Evolutionary conservation across 2,797 vertebrate species (phyloP), one percentile per base, ranked within the genome.

Genomic region (Sebastes nivosus): DNA sequence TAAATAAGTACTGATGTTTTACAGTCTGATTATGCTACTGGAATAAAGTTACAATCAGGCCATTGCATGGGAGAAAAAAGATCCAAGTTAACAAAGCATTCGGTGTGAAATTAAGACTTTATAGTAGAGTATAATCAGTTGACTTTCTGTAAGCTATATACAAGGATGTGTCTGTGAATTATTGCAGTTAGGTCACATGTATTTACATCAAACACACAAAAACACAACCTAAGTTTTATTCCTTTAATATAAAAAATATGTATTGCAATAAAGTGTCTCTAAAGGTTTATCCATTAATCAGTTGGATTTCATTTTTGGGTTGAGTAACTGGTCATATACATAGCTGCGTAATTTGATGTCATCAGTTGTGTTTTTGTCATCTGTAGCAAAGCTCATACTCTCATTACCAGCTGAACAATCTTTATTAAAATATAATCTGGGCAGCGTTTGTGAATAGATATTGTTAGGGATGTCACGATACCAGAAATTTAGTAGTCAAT

Each of bases 181-280:
- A 58, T 55, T 77, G 16, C 36, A 60, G 11, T 65, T 61, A 42
- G 24, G 27, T 57, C 46, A 58, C 4, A 76, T 65, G 34, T 29
- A 58, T 73, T 70, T 46, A 55, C 65, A 86, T 20, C 8, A 73
- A 83, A 60, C 8, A 63, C 34, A 61, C 8, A 57, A 30, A 59
- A 6, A 50, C 71, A 72, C 22, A 67, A 64, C 14, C 55, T 12
- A 58, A 0, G n/a, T 65, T 77, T 68, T 61, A 9, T 73, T 36
- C 69, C 25, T 66, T 79, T 67, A 65, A 71, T 78, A 74, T 52
- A 29, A 82, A 82, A 86, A 86, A 82, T 73, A 82, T 13, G 3
- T 63, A 38, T 60, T 32, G 24, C 0, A 3, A 54, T 67, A 38
- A 69, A 52, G n/a, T 50, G 42, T 68, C 64, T 79, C 11, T 61